phyloP scores from a whole-genome alignment of 2,113 vertebrate species.

The Stigmatopora argus region DNA sequence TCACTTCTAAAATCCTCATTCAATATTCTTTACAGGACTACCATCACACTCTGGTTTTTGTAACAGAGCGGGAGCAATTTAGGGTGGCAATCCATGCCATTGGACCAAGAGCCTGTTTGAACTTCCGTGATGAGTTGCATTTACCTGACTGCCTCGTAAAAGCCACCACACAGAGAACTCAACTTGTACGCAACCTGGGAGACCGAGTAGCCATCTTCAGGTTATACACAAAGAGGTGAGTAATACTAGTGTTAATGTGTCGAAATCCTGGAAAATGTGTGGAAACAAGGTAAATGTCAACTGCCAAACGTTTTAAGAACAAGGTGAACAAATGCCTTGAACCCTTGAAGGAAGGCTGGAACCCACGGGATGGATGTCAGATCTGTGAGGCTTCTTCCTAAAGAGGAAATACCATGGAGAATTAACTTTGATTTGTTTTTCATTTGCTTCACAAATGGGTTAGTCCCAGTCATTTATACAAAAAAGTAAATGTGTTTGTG shows the following conservation, averaged over 20 bases:
- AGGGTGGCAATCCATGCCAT: conserved; percentile 75
- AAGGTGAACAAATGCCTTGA: neutral
- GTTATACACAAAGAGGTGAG: conserved; percentile 71
- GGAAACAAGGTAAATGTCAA: neutral
- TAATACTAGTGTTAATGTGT: neutral
- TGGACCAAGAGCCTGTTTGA: conserved; percentile 75
- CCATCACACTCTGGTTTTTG: conserved; percentile 71
- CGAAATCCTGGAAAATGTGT: neutral
- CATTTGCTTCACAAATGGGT: neutral
- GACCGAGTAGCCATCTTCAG: conserved; percentile 71
- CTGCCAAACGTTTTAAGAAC: neutral
- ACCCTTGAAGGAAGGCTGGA: no score
- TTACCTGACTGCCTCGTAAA: conserved; percentile 78
- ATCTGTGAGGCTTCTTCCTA: neutral
- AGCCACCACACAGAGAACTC: conserved; percentile 68
- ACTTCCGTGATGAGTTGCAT: conserved; percentile 78
- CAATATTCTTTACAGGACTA: conserved; percentile 74
- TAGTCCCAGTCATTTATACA: neutral
- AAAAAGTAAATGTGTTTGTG: neutral
- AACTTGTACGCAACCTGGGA: conserved; percentile 76
- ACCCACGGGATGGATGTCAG: no score
- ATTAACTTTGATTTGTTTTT: neutral
- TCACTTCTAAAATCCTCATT: neutral
- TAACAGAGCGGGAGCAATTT: conserved; percentile 77
- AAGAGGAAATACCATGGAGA: neutral